phyloP scores from a whole-genome alignment of 2,888 invertebrate genomes.

The Temnothorax rugatulus region DNA sequence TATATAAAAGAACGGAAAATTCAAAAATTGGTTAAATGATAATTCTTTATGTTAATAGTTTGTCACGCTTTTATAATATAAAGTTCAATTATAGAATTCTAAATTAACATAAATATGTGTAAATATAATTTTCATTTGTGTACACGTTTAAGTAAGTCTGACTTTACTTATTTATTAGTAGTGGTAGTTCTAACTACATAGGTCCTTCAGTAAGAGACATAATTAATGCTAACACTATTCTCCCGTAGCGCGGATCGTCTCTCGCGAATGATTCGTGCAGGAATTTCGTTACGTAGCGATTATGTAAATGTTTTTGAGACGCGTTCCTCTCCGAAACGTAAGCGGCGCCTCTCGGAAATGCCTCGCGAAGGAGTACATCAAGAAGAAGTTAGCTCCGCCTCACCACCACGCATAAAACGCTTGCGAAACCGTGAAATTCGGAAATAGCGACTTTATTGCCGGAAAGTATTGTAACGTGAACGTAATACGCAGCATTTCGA shows the following conservation, averaged over 20 bases:
- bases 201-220: background rate
- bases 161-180: constrained; percentile 5
- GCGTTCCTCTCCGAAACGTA: constrained; percentile 42
- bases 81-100: background rate
- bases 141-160: background rate
- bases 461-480: constrained; percentile 61
- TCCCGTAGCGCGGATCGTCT: constrained; percentile 9
- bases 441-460: constrained; percentile 54
- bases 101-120: background rate
- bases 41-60: too few species aligned
- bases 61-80: background rate
- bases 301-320: constrained; percentile 52
- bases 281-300: constrained; percentile 55
- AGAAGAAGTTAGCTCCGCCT: constrained; percentile 44
- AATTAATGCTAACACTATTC: constrained; percentile 25
- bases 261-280: constrained; percentile 43
- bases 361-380: constrained; percentile 31
- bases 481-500: constrained; percentile 27
- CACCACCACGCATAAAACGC: constrained; percentile 22
- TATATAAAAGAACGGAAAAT: background rate
- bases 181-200: background rate
- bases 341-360: constrained; percentile 40
- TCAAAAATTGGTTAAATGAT: too few species aligned
- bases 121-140: background rate
- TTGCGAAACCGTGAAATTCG: constrained; percentile 56